phyloP scores from a whole-genome alignment of 2,888 invertebrate genomes.

The Tryphoninae sp. region DNA sequence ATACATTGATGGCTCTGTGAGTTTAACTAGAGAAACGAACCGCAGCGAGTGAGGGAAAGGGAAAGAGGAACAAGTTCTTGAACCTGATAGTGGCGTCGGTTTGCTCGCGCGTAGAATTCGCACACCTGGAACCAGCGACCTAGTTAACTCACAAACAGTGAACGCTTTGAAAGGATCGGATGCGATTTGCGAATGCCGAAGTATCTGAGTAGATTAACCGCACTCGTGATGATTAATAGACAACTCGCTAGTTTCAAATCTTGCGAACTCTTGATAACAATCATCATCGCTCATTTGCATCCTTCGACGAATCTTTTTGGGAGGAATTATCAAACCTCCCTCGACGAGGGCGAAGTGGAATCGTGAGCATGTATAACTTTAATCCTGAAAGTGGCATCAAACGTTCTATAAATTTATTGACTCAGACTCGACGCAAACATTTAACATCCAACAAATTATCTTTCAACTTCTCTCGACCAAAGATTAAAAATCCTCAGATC shows the following conservation, averaged over 20 bases:
- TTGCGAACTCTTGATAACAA: slow-evolving; percentile 42
- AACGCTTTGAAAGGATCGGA: background rate
- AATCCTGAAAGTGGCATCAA: background rate
- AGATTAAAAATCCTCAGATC: no score
- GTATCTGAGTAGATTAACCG: slow-evolving; percentile 30
- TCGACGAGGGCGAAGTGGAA: background rate
- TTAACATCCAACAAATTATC: no score
- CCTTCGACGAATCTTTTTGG: slow-evolving; percentile 1
- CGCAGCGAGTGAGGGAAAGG: slow-evolving; percentile 11
- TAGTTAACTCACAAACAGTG: slow-evolving; percentile 30
- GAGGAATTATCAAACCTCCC: background rate
- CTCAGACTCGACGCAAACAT: no score
- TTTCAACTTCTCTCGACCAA: no score
- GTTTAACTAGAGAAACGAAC: slow-evolving; percentile 20
- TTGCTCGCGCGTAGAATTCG: slow-evolving; percentile 23
- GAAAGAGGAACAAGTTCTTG: slow-evolving; percentile 12
- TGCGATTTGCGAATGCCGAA: slow-evolving; percentile 2
- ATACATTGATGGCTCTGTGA: slow-evolving; percentile 32
- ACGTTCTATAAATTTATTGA: no score
- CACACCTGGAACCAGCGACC: slow-evolving; percentile 35
- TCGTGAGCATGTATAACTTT: background rate
- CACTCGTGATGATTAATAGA: slow-evolving; percentile 50
- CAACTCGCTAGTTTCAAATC: slow-evolving; percentile 42
- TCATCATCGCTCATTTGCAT: slow-evolving; percentile 35
- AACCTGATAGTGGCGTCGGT: slow-evolving; percentile 12